phyloP scores from a whole-genome alignment of 2,888 invertebrate species.

The Ceramica pisi region DNA sequence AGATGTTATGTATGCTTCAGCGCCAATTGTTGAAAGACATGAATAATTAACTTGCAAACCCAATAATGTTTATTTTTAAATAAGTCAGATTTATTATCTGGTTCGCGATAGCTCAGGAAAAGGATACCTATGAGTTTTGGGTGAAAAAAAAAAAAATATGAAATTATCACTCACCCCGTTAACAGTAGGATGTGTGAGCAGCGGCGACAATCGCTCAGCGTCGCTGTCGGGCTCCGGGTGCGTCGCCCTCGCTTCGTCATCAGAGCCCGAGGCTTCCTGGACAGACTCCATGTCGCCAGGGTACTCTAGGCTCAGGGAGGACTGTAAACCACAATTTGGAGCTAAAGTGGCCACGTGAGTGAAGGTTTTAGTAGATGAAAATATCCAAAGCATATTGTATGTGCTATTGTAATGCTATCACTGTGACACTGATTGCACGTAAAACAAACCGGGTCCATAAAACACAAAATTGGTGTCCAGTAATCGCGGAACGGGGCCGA shows the following conservation, averaged over 20 bases:
- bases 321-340: conserved; percentile 67
- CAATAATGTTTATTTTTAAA: not conserved
- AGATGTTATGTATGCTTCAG: not conserved
- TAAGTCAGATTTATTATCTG: too few species aligned
- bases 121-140: too few species aligned
- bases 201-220: conserved; percentile 95
- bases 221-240: conserved; percentile 94
- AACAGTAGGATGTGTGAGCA: conserved; percentile 89
- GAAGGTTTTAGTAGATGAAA: too few species aligned
- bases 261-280: conserved; percentile 70
- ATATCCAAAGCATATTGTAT: too few species aligned
- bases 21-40: not conserved
- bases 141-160: too few species aligned
- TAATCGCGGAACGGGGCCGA: too few species aligned
- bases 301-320: conserved; percentile 80
- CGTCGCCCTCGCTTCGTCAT: conserved; percentile 67
- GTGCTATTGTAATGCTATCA: too few species aligned
- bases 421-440: too few species aligned
- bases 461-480: too few species aligned
- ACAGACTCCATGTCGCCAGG: conserved; percentile 67
- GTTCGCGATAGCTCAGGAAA: too few species aligned
- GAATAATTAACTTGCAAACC: not conserved
- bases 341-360: too few species aligned
- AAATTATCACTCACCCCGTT: conserved; percentile 73
- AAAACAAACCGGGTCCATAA: too few species aligned